Base-by-base conservation (phyloP, 2,888 invertebrate genomes). In the Omphaloscelis lunosa region DNA sequence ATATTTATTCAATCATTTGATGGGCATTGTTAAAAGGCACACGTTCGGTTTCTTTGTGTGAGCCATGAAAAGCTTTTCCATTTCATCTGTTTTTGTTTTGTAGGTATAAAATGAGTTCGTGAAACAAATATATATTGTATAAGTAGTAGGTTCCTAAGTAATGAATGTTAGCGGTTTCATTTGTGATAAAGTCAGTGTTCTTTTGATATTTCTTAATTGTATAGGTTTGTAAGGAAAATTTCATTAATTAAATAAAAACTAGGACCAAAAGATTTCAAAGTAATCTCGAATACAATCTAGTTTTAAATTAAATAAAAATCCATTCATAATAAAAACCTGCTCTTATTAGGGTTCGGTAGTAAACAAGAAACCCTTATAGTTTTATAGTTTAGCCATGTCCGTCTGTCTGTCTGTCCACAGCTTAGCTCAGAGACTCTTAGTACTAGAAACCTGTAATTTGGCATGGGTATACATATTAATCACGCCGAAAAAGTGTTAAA, bases 1-100 rank as follows among this genome's bases (percentile, higher is more conserved):
- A 71, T 76, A 72, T 75, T 67, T 83, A 80, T 80, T 77, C 83
- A 77, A 71, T 82, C 58, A 83, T 77, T 83, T 73, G 66, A 58
- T 67, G 69, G 79, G 51, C 51, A 66, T 83, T 83, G 72, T 72
- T 79, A 72, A 65, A 69, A 79, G 83, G 72, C 17, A 72, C 29
- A 67, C 69, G 48, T 72, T 45, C 34, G 51, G 41, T 23, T 63
- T 82, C 82, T 82, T 79, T 82, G 51, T 79, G 79, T 51, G 56
- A 58, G 41, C 58, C n/a, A 58, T 75, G 56, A 67, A 82, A 75
- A 82, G 62, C 41, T 66, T 63, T 75, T 75, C 56, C 56, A 58
- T 75, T 79, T 79, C 76, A 75, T 79, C 59, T 79, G 63, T 76
- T 75, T 80, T 75, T 51, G 76, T 51, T 82, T 45, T 62, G n/a